These are phyloP conservation scores for Nixonia krombeini DNA, from an alignment of 1,140 invertebrate species.

Conservation along the genomic window DNA sequence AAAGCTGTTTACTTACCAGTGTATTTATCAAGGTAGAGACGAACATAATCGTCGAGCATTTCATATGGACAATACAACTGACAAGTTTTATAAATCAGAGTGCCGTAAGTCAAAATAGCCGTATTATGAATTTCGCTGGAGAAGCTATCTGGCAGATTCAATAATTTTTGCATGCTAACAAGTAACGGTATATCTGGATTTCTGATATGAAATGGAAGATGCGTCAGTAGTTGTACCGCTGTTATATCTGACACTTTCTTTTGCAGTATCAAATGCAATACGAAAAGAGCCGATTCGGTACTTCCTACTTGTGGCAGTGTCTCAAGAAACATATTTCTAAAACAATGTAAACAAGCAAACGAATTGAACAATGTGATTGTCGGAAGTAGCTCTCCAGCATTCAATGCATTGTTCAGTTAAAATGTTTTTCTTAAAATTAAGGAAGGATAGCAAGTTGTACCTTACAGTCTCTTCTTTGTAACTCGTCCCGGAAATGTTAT, in stretches of 20 bases:
- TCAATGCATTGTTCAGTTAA: too few relatives aligned
- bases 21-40: constrained; percentile 78
- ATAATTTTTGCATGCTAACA: constrained; percentile 69
- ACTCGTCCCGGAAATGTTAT: constrained; percentile 66
- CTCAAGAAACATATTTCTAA: constrained; percentile 80
- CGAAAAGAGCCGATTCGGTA: constrained; percentile 75
- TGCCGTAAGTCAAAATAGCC: constrained; percentile 79
- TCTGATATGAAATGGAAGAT: constrained; percentile 75
- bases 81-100: constrained; percentile 79
- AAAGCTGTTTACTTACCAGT: constrained; percentile 67
- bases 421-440: too few relatives aligned
- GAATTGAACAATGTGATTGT: too few relatives aligned
- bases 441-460: constrained; percentile 35
- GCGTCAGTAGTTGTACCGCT: constrained; percentile 73
- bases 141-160: constrained; percentile 67
- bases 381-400: too few relatives aligned
- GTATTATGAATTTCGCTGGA: constrained; percentile 75
- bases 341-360: constrained; percentile 14
- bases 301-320: constrained; percentile 80
- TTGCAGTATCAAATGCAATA: constrained; percentile 76
- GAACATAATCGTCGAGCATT: constrained; percentile 79
- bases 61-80: constrained; percentile 73
- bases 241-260: constrained; percentile 74
- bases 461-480: constrained; percentile 69
- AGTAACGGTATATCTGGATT: constrained; percentile 73